Percentiles rank a stretch among this genome's conserved stretches.
phyloP scores from a whole-genome alignment of 2,113 vertebrate genomes.

The Odobenus rosmarus region DNA sequence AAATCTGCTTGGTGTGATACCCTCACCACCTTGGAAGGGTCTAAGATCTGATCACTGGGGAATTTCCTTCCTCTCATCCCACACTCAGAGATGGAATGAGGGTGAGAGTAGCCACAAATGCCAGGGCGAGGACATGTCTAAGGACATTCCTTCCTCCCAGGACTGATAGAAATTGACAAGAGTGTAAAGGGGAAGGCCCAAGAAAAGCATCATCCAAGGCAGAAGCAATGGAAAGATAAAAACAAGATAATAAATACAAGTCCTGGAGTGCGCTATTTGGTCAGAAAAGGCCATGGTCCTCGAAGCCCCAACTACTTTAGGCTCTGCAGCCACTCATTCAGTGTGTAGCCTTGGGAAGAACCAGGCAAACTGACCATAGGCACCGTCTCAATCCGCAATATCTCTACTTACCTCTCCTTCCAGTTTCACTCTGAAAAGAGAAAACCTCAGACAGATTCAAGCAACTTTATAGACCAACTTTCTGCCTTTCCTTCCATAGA shows the following conservation, averaged over 20 bases:
- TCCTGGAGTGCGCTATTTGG: rapidly evolving
- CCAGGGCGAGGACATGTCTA: not conserved
- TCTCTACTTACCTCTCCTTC: not conserved
- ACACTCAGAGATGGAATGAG: not conserved
- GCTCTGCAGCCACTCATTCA: not conserved
- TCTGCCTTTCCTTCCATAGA: not conserved
- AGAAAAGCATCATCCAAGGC: not conserved
- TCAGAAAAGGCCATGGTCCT: not conserved
- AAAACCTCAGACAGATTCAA: not conserved
- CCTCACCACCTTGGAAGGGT: not conserved
- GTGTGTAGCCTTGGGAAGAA: not conserved
- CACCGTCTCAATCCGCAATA: not conserved
- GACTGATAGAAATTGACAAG: not conserved
- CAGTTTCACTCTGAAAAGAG: not conserved
- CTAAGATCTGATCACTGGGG: not conserved
- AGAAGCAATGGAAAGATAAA: not conserved
- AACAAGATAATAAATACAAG: not conserved
- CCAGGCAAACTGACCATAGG: too few relatives aligned
- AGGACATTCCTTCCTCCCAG: not conserved
- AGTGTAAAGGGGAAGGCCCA: not conserved
- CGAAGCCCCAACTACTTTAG: not conserved
- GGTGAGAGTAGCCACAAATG: not conserved
- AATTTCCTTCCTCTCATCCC: not conserved
- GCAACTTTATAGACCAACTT: not conserved
- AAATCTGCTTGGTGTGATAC: not conserved